Evolutionary conservation across 1,140 invertebrate genomes (phyloP).

Genomic region (Lepidurus packardi): DNA sequence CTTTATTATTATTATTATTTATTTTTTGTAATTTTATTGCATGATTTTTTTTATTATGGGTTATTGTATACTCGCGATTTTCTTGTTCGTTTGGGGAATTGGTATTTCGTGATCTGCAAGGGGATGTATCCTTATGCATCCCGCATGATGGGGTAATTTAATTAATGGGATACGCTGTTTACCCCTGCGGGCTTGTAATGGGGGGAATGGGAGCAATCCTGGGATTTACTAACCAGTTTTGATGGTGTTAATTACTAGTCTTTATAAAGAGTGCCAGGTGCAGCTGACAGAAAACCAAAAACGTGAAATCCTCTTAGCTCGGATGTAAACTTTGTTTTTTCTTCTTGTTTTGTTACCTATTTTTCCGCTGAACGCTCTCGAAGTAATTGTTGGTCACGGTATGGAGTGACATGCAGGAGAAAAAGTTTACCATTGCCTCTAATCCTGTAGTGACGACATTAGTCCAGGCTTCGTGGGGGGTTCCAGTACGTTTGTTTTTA

Average conservation of each 20-base stretch:
- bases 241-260: background rate
- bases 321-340: background rate
- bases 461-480: background rate
- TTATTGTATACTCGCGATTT: background rate
- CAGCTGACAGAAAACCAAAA: background rate
- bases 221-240: background rate
- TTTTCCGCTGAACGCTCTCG: background rate
- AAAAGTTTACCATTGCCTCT: conserved; percentile 15
- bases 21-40: no score
- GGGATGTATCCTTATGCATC: background rate
- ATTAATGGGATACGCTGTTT: background rate
- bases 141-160: background rate
- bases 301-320: background rate
- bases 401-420: background rate
- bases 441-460: conserved; percentile 8
- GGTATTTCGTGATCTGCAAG: background rate
- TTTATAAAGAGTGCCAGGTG: background rate
- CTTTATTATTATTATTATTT: no score
- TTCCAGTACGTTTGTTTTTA: background rate
- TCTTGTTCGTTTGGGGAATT: background rate
- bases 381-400: background rate
- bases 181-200: background rate
- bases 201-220: background rate
- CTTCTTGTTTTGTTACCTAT: background rate
- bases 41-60: no score